Evolutionary conservation across 2,888 invertebrate species (phyloP), one percentile per base, ranked within the genome.

Genomic region (Tenthredo notha): DNA sequence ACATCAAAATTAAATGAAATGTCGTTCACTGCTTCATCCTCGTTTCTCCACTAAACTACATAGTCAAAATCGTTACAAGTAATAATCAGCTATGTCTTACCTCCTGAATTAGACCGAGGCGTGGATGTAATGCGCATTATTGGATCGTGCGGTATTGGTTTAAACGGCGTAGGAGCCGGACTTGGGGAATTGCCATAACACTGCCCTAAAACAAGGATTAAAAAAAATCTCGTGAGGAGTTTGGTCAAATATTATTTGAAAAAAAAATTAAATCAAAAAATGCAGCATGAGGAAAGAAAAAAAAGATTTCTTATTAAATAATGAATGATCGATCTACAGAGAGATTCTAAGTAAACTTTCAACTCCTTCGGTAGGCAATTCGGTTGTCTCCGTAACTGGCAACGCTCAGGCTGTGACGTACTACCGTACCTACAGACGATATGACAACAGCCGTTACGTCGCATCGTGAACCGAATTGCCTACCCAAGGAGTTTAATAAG

Each of bases 171-270:
- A 47, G 93, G 93, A 0, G 93, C 93, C n/a, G 93, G 93, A 89
- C 93, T 93, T 70, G 93, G 92, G 10, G 92, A 93, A 87, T 92
- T 92, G n/a, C 92, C 93, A 37, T 92, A 92, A 88, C 93, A 93
- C 84, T 93, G 93, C 83, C 93, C 93, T 93, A 78, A 0, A 86
- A 83, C n/a, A 33, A 54, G 21, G 18, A 58, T 58, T 10, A 54
- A 77, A 77, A 2, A n/a, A 29, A 37, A 21, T 40, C 10, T 43
- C 7, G 21, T 33, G 4, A 77, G 47, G 1, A 9, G 9, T 10
- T 50, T 77, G 7, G 9, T 70, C 5, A 70, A 91, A 87, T 93
- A 93, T 84, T 93, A 92, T 84, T 93, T 93, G 92, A 77, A 0
- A 86, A 78, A 29, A 47, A 47, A 33, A 21, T 33, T 6, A 83